A percentile compares a stretch with the other conserved stretches of the same genome.
Conservation (phyloP, 2,113 vertebrate species). For the Phoxinus phoxinus region DNA sequence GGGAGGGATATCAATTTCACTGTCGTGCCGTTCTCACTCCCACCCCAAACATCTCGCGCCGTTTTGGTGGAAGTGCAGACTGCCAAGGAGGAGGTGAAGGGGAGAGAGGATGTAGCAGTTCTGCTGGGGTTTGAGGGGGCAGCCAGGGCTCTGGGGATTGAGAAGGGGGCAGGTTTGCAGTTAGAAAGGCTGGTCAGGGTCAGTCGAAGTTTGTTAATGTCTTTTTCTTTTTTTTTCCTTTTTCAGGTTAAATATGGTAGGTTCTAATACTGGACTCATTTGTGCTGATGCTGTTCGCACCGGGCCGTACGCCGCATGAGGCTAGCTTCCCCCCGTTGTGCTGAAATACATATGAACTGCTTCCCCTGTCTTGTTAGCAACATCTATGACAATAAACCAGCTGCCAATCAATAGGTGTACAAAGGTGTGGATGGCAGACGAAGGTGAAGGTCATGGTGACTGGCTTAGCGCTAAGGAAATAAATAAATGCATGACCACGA, state of each 20-base stretch:
- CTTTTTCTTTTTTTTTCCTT: conserved; percentile 11
- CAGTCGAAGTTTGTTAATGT: conserved; percentile 57
- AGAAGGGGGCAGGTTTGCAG: conserved; percentile 36
- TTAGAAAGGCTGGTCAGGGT: conserved; percentile 49
- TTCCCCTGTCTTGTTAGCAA: conserved; percentile 52
- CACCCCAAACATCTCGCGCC: conserved; percentile 72
- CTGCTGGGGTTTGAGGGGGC: conserved; percentile 43
- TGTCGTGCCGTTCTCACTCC: conserved; percentile 80
- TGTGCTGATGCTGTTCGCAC: neutral
- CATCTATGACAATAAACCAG: conserved; percentile 51
- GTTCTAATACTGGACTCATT: conserved; percentile 4
- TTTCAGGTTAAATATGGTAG: conserved; percentile 33
- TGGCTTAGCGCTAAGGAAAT: conserved; percentile 6
- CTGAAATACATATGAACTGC: conserved; percentile 13
- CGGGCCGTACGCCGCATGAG: neutral
- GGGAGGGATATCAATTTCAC: conserved; percentile 88
- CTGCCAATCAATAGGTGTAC: conserved; percentile 56
- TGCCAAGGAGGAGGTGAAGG: conserved; percentile 65
- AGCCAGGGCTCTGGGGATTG: conserved; percentile 31
- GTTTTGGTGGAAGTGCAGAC: conserved; percentile 71
- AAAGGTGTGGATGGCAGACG: conserved; percentile 40
- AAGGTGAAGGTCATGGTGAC: conserved; percentile 54
- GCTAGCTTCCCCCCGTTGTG: neutral
- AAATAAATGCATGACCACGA: conserved; percentile 23
- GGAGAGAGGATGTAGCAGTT: conserved; percentile 59